Percentiles rank a stretch among this genome's conserved stretches.
phyloP scores from a whole-genome alignment of 1,140 invertebrate genomes.

The Lucilia sericata region DNA sequence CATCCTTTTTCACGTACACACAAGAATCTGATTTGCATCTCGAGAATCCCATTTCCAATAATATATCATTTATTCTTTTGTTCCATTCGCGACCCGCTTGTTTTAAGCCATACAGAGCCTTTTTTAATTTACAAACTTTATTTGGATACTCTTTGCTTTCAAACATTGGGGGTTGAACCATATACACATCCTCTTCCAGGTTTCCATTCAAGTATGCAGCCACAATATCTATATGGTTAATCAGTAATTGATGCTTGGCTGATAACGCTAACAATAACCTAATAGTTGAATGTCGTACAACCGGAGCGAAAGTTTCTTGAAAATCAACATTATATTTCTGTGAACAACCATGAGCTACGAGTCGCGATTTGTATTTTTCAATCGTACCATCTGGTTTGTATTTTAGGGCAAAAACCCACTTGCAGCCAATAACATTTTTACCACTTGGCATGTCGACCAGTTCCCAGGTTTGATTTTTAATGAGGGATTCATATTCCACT shows the following conservation, averaged over 20 bases:
- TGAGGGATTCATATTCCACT: conserved; percentile 48
- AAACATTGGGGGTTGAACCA: conserved; percentile 64
- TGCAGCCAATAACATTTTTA: conserved; percentile 36
- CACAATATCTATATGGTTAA: conserved; percentile 66
- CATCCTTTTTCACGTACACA: conserved; percentile 19
- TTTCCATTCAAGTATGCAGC: conserved; percentile 69
- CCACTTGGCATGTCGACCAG: conserved; percentile 49
- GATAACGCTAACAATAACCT: conserved; percentile 55
- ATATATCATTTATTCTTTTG: conserved; percentile 49
- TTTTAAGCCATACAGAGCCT: conserved; percentile 62
- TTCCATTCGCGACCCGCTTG: conserved; percentile 61
- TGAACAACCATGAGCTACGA: conserved; percentile 9
- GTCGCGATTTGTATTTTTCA: conserved; percentile 30
- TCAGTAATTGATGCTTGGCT: conserved; percentile 55
- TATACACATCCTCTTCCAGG: conserved; percentile 68
- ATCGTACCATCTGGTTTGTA: background rate
- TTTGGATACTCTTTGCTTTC: conserved; percentile 48
- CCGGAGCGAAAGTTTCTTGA: conserved; percentile 47
- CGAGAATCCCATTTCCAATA: conserved; percentile 46
- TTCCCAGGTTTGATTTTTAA: conserved; percentile 56
- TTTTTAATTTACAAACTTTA: conserved; percentile 56
- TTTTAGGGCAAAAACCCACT: conserved; percentile 37
- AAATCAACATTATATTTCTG: conserved; percentile 36
- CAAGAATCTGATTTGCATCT: conserved; percentile 49
- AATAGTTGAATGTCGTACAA: conserved; percentile 48